Evolutionary conservation across 2,113 vertebrate species (phyloP), one percentile per base, ranked within the genome.

Genomic region (Xiphias gladius): DNA sequence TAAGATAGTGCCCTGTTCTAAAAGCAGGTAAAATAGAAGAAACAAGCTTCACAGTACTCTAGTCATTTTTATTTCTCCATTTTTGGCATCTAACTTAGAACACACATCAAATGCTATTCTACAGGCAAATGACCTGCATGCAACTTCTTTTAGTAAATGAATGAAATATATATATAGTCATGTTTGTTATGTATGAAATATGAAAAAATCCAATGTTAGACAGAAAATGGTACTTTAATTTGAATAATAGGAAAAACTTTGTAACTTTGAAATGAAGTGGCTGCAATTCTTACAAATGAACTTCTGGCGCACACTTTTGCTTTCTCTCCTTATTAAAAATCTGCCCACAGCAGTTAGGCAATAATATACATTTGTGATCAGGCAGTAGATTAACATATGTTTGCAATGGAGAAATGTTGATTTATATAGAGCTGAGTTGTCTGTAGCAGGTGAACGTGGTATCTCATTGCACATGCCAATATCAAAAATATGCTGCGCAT

Each of bases 401-500:
- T 30, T 78, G 66, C 52, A 54, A 32, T 67, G 63, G 26, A 35
- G 54, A 76, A 37, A 67, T 28, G 28, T 26, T 12, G 54, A 41
- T 54, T 67, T 26, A 55, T 73, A 8, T 63, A 4, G 12, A 81
- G 68, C 57, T 54, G 52, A 54, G 55, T 58, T 67, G 39, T 69
- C 37, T 84, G 66, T 11, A 28, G 54, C 39, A 16, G 52, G 80
- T 82, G 77, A 81, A 73, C 1, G 13, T 63, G 46, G 67, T 58
- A 35, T 90, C 80, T 92, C 86, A 64, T 73, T 58, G 79, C 76
- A 83, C 86, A 86, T 88, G 88, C 85, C 64, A 50, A 92, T 93
- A 91, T 94, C 73, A 91, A 94, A 94, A 94, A 93, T 92, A 91
- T 86, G 90, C 69, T 77, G 83, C 73, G 13, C 80, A 79, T 82